Conservation (phyloP, 53 echinoderm and acorn worm genomes). For the Antedon mediterranea region DNA sequence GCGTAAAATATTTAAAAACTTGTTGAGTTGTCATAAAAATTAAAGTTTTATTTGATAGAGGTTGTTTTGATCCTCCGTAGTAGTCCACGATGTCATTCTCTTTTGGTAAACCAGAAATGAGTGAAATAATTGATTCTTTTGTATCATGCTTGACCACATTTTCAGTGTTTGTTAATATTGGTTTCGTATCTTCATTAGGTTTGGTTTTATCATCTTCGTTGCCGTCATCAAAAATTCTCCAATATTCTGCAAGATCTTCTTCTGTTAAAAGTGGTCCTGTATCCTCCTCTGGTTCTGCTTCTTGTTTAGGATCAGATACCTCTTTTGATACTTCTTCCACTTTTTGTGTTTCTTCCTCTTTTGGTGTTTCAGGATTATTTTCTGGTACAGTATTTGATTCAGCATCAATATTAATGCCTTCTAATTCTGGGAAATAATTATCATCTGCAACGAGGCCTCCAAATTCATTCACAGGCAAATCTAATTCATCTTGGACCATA, state of each 20-base stretch:
- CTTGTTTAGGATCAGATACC: not conserved
- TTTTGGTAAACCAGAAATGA: not conserved
- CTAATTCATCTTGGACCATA: no score
- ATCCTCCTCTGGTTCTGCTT: not conserved
- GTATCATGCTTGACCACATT: not conserved
- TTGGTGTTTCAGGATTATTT: not conserved
- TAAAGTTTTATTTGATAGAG: not conserved
- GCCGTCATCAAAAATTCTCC: constrained; percentile 22
- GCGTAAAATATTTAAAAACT: not conserved
- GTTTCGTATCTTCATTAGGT: not conserved
- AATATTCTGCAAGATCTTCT: constrained; percentile 46
- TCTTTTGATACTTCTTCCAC: not conserved
- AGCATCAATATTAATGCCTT: not conserved
- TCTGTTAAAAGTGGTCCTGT: constrained; percentile 30
- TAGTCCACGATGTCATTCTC: not conserved
- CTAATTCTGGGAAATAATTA: not conserved
- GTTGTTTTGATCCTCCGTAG: not conserved
- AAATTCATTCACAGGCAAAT: no score
- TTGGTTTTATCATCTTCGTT: constrained; percentile 1
- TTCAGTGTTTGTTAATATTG: not conserved
- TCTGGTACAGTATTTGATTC: not conserved
- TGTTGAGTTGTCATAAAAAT: not conserved
- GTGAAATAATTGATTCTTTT: not conserved
- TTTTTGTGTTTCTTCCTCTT: not conserved
- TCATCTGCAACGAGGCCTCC: not conserved